These are phyloP conservation scores for Podarcis muralis DNA, from an alignment of 2,113 vertebrate species.

Conservation along the genomic window DNA sequence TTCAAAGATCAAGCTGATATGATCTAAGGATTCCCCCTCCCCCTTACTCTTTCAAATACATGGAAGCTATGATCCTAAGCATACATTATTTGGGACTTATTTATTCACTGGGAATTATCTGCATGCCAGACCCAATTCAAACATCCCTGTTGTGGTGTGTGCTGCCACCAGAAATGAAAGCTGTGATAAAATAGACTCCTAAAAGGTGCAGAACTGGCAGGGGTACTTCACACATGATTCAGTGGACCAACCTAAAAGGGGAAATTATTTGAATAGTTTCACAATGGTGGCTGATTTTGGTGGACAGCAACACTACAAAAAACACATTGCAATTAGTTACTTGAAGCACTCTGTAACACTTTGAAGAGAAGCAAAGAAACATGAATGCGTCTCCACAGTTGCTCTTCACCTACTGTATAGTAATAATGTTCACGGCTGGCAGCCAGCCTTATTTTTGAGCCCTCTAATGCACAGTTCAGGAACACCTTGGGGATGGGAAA, in stretches of 20 bases:
- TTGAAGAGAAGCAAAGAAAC: not conserved
- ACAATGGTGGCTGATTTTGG: not conserved
- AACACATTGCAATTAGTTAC: not conserved
- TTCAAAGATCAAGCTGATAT: slow-evolving; percentile 25
- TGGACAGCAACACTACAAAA: not conserved
- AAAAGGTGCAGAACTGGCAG: slow-evolving; percentile 3
- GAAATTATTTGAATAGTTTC: not conserved
- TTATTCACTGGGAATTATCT: not conserved
- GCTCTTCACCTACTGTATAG: not conserved
- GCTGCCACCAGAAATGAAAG: not conserved
- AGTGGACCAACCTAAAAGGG: not conserved
- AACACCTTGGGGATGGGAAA: not conserved
- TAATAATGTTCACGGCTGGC: not conserved
- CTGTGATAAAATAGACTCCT: not conserved
- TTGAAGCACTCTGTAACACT: not conserved
- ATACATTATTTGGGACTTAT: not conserved
- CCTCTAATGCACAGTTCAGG: not conserved
- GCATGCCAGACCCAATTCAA: not conserved
- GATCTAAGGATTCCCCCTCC: slow-evolving; percentile 15
- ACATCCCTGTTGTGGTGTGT: too few relatives aligned
- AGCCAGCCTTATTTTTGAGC: not conserved
- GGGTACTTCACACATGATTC: not conserved
- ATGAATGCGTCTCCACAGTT: not conserved
- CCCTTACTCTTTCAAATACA: not conserved
- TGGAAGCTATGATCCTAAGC: not conserved